A percentile compares a stretch with the other conserved stretches of the same genome.
These are phyloP conservation scores for Aplysia californica DNA, from an alignment of 1,140 invertebrate genomes.

Conservation along the genomic window DNA sequence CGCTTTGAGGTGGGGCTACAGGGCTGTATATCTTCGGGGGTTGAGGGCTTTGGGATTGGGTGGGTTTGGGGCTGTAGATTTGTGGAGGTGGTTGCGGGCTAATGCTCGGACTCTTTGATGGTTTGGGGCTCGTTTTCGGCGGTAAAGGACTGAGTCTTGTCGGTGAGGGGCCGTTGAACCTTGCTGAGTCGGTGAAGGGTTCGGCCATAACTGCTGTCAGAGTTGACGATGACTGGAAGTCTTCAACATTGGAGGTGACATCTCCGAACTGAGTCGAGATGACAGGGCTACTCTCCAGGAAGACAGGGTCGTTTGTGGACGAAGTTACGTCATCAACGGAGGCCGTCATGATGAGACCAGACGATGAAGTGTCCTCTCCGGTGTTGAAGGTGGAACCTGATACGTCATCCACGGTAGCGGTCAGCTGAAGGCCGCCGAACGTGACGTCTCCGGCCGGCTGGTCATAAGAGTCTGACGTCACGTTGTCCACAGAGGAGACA, in stretches of 20 bases:
- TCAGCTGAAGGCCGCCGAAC: background rate
- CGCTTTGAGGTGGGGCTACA: background rate
- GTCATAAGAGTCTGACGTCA: background rate
- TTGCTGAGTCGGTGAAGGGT: background rate
- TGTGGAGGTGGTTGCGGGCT: background rate
- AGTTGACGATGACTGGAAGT: no score
- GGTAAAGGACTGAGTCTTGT: background rate
- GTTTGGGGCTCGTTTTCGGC: background rate
- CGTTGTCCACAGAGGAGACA: slow-evolving; percentile 2
- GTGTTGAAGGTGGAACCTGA: background rate
- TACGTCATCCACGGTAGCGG: background rate
- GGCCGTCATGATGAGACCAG: background rate
- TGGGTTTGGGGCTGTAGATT: background rate
- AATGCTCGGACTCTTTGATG: background rate
- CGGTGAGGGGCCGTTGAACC: background rate
- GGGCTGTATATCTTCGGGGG: background rate
- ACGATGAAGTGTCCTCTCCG: background rate
- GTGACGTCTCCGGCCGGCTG: background rate
- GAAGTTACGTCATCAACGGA: background rate
- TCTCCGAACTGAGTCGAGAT: no score
- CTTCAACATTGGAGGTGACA: no score
- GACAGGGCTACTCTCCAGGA: background rate
- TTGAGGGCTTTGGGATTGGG: background rate
- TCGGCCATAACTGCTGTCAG: background rate
- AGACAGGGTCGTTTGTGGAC: background rate